Conservation (phyloP, 2,888 invertebrate genomes). For the Scaptomyza reducta region DNA sequence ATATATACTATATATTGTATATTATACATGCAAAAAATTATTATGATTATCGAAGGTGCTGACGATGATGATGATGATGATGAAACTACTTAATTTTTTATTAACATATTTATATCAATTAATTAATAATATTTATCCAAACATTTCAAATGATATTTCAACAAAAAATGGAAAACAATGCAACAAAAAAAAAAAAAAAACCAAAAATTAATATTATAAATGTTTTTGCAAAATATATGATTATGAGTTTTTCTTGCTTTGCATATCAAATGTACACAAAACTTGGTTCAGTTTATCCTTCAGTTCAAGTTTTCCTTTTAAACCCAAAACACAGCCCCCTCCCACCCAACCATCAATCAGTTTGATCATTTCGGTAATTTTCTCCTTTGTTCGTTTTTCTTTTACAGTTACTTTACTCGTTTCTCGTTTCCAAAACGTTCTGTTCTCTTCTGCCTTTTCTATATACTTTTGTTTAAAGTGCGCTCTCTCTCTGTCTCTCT, state of each 20-base stretch:
- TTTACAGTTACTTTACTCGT: neutral
- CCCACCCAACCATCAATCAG: neutral
- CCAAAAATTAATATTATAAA: conserved; percentile 81
- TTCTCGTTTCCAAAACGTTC: neutral
- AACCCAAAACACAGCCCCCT: neutral
- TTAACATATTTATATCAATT: conserved; percentile 79
- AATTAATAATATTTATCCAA: conserved; percentile 76
- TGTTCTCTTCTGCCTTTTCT: neutral
- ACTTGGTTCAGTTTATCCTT: conserved; percentile 54
- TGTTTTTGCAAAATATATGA: conserved; percentile 82
- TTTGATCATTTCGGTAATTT: conserved; percentile 6
- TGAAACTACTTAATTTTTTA: conserved; percentile 73
- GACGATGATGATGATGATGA: conserved; percentile 32
- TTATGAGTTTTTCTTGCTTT: conserved; percentile 83
- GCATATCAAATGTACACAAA: conserved; percentile 65
- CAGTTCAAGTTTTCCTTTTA: conserved; percentile 29
- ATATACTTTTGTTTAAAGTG: conserved; percentile 6
- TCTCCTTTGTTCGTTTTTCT: conserved; percentile 14
- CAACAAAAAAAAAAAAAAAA: conserved; percentile 41
- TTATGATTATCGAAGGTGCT: conserved; percentile 42
- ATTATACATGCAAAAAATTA: conserved; percentile 38
- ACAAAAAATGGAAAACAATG: conserved; percentile 56
- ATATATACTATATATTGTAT: conserved; percentile 36
- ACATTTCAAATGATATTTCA: conserved; percentile 79
- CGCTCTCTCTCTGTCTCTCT: neutral